Evolutionary conservation across 2,113 vertebrate genomes (phyloP).

Genomic region (Baryphthengus martii): DNA sequence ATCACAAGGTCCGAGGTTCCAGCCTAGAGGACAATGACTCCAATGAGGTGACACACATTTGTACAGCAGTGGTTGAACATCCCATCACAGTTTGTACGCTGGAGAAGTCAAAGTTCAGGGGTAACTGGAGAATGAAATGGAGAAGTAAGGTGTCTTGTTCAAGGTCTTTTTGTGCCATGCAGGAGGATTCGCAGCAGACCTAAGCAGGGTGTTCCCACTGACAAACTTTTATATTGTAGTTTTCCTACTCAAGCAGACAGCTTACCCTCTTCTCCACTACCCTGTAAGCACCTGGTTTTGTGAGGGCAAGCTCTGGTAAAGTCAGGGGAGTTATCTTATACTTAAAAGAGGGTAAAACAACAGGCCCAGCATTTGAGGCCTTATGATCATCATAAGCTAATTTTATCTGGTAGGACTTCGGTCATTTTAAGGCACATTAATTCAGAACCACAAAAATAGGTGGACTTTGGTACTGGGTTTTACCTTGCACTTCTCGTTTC

Average conservation of each 20-base stretch:
- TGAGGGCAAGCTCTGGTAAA: background rate
- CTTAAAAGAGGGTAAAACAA: background rate
- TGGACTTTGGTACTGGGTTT: background rate
- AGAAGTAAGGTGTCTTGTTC: background rate
- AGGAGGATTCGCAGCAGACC: background rate
- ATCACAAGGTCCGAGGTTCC: background rate
- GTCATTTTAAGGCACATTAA: background rate
- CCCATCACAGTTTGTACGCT: background rate
- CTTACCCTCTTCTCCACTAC: background rate
- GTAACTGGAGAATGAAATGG: background rate
- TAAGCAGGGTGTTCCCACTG: background rate
- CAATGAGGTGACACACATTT: background rate
- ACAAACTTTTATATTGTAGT: background rate
- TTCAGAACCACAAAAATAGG: background rate
- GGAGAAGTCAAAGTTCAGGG: background rate
- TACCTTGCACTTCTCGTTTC: background rate
- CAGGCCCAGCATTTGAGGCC: background rate
- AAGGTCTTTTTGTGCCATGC: background rate
- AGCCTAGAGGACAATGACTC: background rate
- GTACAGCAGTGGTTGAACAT: background rate
- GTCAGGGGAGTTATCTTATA: background rate
- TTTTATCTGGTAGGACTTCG: background rate
- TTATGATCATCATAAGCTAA: background rate
- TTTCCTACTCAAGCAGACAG: background rate
- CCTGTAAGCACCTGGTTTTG: background rate